These are phyloP conservation scores for Psittacula echo DNA, from an alignment of 2,797 vertebrate species.

Conservation along the genomic window DNA sequence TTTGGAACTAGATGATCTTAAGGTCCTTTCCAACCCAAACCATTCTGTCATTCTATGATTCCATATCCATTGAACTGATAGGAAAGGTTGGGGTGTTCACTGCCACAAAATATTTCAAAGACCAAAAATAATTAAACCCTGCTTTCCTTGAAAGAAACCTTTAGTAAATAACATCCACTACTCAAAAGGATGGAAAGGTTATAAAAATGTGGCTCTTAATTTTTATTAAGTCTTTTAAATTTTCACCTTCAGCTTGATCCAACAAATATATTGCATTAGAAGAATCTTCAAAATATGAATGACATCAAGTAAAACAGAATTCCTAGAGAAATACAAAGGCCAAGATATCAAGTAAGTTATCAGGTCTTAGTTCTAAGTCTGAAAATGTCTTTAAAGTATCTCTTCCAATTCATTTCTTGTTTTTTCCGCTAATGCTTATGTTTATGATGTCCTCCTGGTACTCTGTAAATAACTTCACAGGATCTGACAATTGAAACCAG, in stretches of 20 bases:
- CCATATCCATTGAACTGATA: not conserved
- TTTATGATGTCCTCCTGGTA: not conserved
- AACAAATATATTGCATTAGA: fast-evolving
- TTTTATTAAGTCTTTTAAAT: not conserved
- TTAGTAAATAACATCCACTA: not conserved
- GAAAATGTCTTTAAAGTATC: not conserved
- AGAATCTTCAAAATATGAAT: not conserved
- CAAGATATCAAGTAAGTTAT: not conserved
- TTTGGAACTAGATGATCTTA: not conserved
- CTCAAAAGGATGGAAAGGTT: not conserved
- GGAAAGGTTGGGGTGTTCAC: not conserved
- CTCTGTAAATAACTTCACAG: not conserved
- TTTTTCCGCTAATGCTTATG: not conserved
- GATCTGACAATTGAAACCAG: not conserved
- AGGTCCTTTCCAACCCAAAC: not conserved
- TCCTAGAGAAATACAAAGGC: not conserved
- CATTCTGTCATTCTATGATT: not conserved
- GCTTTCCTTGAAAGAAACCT: not conserved
- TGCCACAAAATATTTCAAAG: not conserved
- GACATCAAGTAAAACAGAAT: not conserved
- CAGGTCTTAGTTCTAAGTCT: not conserved
- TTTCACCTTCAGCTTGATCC: not conserved
- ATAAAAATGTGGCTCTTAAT: not conserved
- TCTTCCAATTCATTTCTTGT: not conserved
- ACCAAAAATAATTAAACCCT: not conserved